Evolutionary conservation across 2,797 vertebrate genomes (phyloP), one percentile per base, ranked within the genome.

Genomic region (Gouania willdenowi): DNA sequence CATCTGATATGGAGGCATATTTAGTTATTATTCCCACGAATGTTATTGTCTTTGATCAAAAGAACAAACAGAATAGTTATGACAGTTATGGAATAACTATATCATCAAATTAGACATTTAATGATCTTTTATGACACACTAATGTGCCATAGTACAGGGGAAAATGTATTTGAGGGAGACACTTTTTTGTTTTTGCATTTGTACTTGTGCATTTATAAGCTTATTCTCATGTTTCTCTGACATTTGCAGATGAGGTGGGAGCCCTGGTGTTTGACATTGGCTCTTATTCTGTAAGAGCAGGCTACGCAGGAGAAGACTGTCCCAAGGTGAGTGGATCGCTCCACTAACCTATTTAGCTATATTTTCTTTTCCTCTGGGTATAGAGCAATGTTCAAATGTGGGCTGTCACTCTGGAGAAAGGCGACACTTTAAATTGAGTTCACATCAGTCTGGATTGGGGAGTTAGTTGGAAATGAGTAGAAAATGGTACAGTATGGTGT

Each of bases 211-310:
- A n/a, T n/a, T n/a, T n/a, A n/a, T n/a, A n/a, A n/a, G n/a, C n/a
- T n/a, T n/a, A n/a, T n/a, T n/a, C n/a, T n/a, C n/a, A n/a, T n/a
- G 7, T 4, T 5, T 38, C 1, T 64, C 5, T 62, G 4, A 3
- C 46, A 64, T 67, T 55, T 82, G 29, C 77, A 99, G 97, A 98
- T 91, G 97, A 99, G 84, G 97, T 99, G 29, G 97, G 97, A 39
- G 95, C 96, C 21, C 86, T 99, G 72, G 97, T 99, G 59, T 99
- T 99, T 54, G 97, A 99, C 81, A 98, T 99, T 28, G 97, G 97
- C 50, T 99, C 97, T 0, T 98, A 96, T 55, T 93, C 95, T 1
- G 97, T 99, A 37, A 89, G 96, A 86, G 97, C 96, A 55, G 97
- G 97, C 53, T 99, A 99, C 58, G 97, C 97, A 11, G 97, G 97